phyloP scores from a whole-genome alignment of 2,797 vertebrate genomes.

The Pangasius macronema region DNA sequence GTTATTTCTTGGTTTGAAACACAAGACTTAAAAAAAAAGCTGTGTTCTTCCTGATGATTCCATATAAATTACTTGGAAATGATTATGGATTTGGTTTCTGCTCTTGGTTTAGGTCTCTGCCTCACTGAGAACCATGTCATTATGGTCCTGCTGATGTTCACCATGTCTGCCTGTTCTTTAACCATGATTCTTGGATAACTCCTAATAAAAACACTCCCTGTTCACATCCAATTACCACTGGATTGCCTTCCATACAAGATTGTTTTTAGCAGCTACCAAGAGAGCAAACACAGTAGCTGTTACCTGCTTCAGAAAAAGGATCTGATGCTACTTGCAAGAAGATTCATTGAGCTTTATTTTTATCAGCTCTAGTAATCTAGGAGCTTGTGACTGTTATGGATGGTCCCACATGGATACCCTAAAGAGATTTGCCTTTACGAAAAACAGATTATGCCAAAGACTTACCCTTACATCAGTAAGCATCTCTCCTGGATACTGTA shows the following conservation, averaged over 20 bases:
- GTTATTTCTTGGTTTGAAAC: neutral
- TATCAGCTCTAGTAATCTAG: neutral
- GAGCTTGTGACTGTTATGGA: neutral
- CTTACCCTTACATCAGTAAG: neutral
- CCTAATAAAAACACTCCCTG: neutral
- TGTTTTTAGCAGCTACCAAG: neutral
- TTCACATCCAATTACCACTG: neutral
- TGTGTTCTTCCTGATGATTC: neutral
- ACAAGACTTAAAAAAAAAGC: neutral
- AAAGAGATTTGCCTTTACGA: neutral
- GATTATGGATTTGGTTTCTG: neutral
- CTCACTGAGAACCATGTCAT: neutral
- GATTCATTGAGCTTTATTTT: neutral
- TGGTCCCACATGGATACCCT: neutral
- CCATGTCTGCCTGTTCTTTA: conserved; percentile 2
- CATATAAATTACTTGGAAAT: neutral
- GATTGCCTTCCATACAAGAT: neutral
- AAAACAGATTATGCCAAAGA: neutral
- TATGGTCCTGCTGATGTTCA: neutral
- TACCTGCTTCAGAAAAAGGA: neutral
- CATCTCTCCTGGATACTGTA: neutral
- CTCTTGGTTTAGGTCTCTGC: neutral
- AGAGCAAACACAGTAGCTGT: neutral
- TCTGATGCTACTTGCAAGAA: neutral
- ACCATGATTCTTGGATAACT: neutral